These are phyloP conservation scores for Cavia aperea DNA, from an alignment of 2,113 vertebrate genomes.

Conservation along the genomic window DNA sequence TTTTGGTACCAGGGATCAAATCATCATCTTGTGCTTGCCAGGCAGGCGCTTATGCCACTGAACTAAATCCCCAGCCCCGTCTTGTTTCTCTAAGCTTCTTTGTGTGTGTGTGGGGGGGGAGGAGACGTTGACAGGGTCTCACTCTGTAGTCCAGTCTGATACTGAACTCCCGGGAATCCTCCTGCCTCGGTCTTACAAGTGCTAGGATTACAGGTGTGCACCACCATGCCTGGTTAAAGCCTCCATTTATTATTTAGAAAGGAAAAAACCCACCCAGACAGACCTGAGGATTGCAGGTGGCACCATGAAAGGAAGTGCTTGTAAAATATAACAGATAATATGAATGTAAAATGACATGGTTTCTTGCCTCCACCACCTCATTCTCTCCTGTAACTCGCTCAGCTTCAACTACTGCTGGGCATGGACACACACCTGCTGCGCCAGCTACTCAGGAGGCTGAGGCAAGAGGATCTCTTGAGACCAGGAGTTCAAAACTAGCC, in stretches of 20 bases:
- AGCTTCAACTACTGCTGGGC: neutral
- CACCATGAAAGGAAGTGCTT: neutral
- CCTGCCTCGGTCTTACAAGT: neutral
- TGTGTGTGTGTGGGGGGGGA: neutral
- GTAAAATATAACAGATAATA: accelerated
- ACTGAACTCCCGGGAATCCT: neutral
- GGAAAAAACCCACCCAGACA: neutral
- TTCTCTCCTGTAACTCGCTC: neutral
- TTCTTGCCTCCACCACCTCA: neutral
- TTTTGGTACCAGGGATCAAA: no score
- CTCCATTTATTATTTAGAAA: neutral
- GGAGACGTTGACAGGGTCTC: neutral
- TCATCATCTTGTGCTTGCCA: no score
- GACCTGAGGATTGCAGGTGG: neutral
- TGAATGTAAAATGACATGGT: neutral
- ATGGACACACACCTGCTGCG: neutral
- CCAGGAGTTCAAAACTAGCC: neutral
- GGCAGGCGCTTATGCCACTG: no score
- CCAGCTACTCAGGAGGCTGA: neutral
- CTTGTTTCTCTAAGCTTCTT: neutral
- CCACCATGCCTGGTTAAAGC: neutral
- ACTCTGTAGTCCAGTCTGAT: neutral
- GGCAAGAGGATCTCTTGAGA: neutral
- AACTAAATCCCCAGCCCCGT: neutral
- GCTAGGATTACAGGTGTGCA: neutral